Percentiles rank a stretch among this genome's conserved stretches.
phyloP scores from a whole-genome alignment of 1,140 invertebrate species.

The Drosophila carrolli region DNA sequence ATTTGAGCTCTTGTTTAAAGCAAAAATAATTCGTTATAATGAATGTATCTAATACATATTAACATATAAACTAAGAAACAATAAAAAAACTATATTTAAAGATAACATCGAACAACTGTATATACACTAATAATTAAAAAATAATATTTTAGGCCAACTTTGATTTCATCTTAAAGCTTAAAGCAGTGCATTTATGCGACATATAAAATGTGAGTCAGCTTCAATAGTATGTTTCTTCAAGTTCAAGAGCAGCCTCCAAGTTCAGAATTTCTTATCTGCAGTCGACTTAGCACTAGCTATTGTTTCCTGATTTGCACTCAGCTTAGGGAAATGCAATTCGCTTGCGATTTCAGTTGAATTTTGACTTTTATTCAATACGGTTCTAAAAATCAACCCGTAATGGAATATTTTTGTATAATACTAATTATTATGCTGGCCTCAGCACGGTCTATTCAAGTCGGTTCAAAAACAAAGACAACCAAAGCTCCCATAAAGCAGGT shows the following conservation, averaged over 20 bases:
- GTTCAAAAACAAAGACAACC: conserved; percentile 10
- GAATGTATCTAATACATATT: no score
- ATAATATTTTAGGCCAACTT: no score
- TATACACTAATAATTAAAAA: no score
- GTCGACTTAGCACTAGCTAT: conserved; percentile 2
- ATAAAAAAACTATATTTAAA: no score
- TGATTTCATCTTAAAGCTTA: no score
- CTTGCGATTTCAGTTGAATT: conserved; percentile 42
- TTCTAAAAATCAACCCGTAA: background rate
- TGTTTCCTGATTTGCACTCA: conserved; percentile 28
- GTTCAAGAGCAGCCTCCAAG: conserved; percentile 28
- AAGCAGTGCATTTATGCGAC: background rate
- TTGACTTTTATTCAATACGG: conserved; percentile 1
- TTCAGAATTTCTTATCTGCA: conserved; percentile 36
- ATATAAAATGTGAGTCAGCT: background rate
- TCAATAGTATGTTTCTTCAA: background rate
- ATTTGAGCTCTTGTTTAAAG: no score
- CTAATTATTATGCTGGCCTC: conserved; percentile 6
- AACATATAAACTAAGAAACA: no score
- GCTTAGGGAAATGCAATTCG: conserved; percentile 26
- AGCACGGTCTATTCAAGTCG: conserved; percentile 17
- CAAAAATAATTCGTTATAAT: no score
- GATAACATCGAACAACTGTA: no score
- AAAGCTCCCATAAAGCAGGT: conserved; percentile 21
- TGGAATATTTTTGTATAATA: conserved; percentile 6